Evolutionary conservation across 2,113 vertebrate species (phyloP), one percentile per base, ranked within the genome.

Genomic region (Dromas ardeola): DNA sequence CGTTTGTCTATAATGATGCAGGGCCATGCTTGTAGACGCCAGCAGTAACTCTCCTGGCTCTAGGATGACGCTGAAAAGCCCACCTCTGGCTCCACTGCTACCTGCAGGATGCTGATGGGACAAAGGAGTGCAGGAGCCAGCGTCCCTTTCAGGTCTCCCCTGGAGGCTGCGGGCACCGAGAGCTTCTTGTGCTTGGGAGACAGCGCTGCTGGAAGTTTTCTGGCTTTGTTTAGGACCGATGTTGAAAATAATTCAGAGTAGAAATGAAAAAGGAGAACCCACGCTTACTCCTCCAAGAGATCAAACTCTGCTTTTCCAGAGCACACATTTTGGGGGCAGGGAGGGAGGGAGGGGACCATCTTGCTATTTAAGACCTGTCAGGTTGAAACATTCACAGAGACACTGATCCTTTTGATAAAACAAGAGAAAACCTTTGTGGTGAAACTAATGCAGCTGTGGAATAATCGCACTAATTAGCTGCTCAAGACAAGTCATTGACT

Each of bases 381-480:
- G 94, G 95, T 98, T 97, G 97, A 98, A 98, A 98, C 98, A 99
- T 99, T 99, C 98, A 97, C 97, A 76, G 73, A 97, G 97, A 98
- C 98, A 98, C 98, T 99, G 98, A 99, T 99, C 98, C 99, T 98
- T 99, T 99, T 99, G 99, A 99, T 99, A 98, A 98, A 98, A 97
- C 97, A 98, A 98, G 96, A 98, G 95, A 98, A 98, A 99, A 98
- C 98, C 97, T 98, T 98, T 98, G 98, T 98, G 98, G 94, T 67
- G 95, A 93, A 96, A 97, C 98, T 98, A 98, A 99, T 97, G 98
- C 99, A 99, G 98, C 99, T 99, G 99, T 95, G 97, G 98, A 98
- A 98, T 99, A 99, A 99, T 99, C 99, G 99, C 98, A 99, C 99
- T 99, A 99, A 99, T 99, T 99, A 99, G 98, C 99, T 98, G 94